Conservation (phyloP, 2,888 invertebrate species). For the Dioctria linearis region DNA sequence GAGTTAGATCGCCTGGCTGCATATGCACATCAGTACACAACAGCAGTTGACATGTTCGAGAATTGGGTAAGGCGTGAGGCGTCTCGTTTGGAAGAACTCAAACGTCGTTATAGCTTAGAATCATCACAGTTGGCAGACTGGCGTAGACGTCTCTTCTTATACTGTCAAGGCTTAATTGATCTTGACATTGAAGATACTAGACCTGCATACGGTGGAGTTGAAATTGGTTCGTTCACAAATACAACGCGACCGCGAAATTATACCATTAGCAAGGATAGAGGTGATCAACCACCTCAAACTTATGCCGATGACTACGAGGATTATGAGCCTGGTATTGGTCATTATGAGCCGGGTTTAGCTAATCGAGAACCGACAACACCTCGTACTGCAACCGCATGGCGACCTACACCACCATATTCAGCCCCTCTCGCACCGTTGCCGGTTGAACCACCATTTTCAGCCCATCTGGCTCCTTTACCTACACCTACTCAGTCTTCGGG, state of each 20-base stretch:
- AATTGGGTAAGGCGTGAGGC: slow-evolving; percentile 63
- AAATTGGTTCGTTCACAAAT: slow-evolving; percentile 59
- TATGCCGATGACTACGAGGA: slow-evolving; percentile 66
- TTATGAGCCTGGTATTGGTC: slow-evolving; percentile 66
- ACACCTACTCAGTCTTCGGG: neutral
- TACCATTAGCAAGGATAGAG: slow-evolving; percentile 67
- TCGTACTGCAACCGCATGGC: slow-evolving; percentile 49
- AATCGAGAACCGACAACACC: slow-evolving; percentile 57
- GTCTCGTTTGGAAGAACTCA: slow-evolving; percentile 61
- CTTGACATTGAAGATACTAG: slow-evolving; percentile 60
- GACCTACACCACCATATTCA: slow-evolving; percentile 37
- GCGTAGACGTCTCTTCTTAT: slow-evolving; percentile 66
- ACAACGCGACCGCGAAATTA: slow-evolving; percentile 60
- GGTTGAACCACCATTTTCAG: neutral
- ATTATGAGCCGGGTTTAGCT: slow-evolving; percentile 57
- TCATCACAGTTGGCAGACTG: slow-evolving; percentile 64
- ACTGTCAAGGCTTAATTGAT: slow-evolving; percentile 65
- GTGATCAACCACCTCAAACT: slow-evolving; percentile 69
- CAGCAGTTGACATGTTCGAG: slow-evolving; percentile 60
- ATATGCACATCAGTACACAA: slow-evolving; percentile 64
- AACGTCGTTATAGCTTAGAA: slow-evolving; percentile 61
- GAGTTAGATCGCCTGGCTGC: slow-evolving; percentile 64
- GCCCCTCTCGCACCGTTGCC: slow-evolving; percentile 44
- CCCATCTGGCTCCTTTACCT: neutral
- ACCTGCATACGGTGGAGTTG: slow-evolving; percentile 62